Evolutionary conservation across 1,140 invertebrate species (phyloP).

Genomic region (Pogonus chalceus): DNA sequence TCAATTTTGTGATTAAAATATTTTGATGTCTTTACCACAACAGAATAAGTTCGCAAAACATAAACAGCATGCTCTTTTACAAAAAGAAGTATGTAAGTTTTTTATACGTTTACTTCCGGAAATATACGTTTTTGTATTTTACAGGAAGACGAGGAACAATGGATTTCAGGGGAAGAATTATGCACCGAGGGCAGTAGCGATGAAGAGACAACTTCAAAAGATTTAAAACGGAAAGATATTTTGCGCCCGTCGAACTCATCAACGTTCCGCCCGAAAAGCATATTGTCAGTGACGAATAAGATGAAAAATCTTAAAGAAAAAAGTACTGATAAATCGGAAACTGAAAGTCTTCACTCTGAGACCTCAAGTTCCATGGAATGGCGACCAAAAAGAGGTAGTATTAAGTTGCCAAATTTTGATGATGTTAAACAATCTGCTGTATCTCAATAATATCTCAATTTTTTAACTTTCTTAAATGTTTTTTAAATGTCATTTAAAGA

Average conservation of each 20-base stretch:
- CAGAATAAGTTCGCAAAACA: neutral
- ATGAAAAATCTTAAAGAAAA: constrained; percentile 10
- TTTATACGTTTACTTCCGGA: neutral
- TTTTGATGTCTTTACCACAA: neutral
- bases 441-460: too few relatives aligned
- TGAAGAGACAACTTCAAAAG: constrained; percentile 15
- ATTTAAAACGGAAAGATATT: neutral
- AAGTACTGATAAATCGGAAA: constrained; percentile 7
- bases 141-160: constrained; percentile 26
- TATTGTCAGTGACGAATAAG: too few relatives aligned
- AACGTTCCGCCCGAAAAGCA: too few relatives aligned
- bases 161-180: constrained; percentile 25
- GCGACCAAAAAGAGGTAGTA: constrained; percentile 25
- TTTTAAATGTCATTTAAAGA: too few relatives aligned
- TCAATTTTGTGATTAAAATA: too few relatives aligned
- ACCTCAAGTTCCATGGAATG: constrained; percentile 11
- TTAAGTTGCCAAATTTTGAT: constrained; percentile 17
- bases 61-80: neutral
- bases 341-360: neutral
- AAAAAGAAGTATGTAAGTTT: neutral
- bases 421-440: neutral
- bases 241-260: too few relatives aligned
- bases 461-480: too few relatives aligned
- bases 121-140: neutral
- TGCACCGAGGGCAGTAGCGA: constrained; percentile 24